Base-by-base conservation (phyloP, 2,797 vertebrate species). In the Anguilla megastoma region DNA sequence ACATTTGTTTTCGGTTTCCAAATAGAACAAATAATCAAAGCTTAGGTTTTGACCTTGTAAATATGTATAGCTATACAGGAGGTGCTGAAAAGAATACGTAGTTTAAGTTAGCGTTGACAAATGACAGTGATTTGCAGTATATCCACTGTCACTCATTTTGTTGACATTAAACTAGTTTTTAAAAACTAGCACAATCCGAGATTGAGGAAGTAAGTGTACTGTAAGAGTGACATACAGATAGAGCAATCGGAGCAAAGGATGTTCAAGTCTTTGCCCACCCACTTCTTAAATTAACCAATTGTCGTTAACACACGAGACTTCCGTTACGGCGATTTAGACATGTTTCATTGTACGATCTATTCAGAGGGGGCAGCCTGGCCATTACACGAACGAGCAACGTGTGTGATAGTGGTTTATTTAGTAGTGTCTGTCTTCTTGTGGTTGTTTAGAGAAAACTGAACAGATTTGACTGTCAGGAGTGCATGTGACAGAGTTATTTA, bases 241-340 rank as follows among this genome's bases (percentile, higher is more conserved):
- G 60, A 24, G 33, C 86, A 30, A 69, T 84, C 10, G 48, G 48
- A 85, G 74, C 18, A 24, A 21, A 58, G 21, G 0, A 60, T 85
- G 50, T 21, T 21, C 16, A 41, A 54, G 30, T n/a, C 7, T 74
- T 2, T 3, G 86, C 93, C 88, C 94, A 90, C 94, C 93, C 89
- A 7, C 0, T 0, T 1, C 0, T 0, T 0, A 85, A 91, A 87
- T 0, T 0, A 33, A 0, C 95, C 95, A 96, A 95, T 95, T 21
- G 0, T 0, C 0, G 0, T 0, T 0, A 24, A 18, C 9, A 60
- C 93, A 86, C 33, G 86, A 89, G 90, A 96, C 95, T 98, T 98
- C 97, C 97, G 97, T 94, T 93, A 92, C 93, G 88, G 87, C 89
- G 91, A 91, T 90, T 30, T 3, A 92, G 94, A 93, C 94, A 93